Conservation (phyloP, 2,113 vertebrate species). For the Vulpes lagopus region DNA sequence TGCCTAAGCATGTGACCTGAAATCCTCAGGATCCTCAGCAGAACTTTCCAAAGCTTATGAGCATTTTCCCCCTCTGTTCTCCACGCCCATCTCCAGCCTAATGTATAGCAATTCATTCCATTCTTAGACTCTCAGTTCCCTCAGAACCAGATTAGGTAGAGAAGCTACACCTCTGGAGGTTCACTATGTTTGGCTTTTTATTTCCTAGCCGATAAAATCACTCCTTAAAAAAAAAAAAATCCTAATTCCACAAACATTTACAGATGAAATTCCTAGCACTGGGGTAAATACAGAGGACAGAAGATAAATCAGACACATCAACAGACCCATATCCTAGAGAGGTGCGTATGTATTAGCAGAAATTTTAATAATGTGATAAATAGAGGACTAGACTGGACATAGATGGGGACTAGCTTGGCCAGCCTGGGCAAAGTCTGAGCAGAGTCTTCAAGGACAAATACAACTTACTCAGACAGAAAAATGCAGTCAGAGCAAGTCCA, state of each 20-base stretch:
- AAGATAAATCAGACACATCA: not conserved
- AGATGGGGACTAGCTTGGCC: not conserved
- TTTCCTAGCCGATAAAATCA: conserved; percentile 21
- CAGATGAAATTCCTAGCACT: not conserved
- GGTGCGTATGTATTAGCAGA: not conserved
- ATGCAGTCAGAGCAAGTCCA: not conserved
- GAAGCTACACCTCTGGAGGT: not conserved
- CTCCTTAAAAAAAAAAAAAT: not conserved
- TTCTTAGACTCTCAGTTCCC: not conserved
- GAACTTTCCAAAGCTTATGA: not conserved
- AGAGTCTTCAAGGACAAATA: conserved; percentile 28
- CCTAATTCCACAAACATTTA: not conserved
- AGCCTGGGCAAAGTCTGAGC: not conserved
- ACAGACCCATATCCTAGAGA: not conserved
- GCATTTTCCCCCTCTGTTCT: not conserved
- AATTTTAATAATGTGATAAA: not conserved
- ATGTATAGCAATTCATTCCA: not conserved
- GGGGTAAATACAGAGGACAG: not conserved
- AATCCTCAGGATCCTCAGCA: not conserved
- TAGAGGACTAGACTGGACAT: not conserved
- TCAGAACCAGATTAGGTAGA: not conserved
- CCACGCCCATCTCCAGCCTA: not conserved
- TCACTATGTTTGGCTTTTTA: not conserved
- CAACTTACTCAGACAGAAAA: not conserved
- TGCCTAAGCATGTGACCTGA: not conserved